phyloP scores from a whole-genome alignment of 2,797 vertebrate species.

The Melanotaenia pygmaea region DNA sequence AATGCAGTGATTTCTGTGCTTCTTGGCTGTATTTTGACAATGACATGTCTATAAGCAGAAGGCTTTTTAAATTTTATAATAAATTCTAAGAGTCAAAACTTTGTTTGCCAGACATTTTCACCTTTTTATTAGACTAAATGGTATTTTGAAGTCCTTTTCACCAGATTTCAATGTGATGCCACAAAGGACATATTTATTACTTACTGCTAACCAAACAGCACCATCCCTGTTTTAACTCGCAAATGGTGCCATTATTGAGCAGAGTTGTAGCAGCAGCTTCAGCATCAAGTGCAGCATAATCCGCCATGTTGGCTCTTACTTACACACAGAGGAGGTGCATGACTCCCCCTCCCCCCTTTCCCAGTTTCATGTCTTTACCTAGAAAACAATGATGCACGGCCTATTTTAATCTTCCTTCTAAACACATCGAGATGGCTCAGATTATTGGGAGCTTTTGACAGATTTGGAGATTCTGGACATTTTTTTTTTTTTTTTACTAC shows the following conservation, averaged over 20 bases:
- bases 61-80: constrained; percentile 18
- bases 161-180: not conserved
- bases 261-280: not conserved
- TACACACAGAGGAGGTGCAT: no score
- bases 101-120: constrained; percentile 9
- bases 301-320: not conserved
- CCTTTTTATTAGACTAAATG: constrained; percentile 36
- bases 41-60: constrained; percentile 19
- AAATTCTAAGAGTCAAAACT: constrained; percentile 10
- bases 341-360: no score
- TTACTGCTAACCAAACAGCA: not conserved
- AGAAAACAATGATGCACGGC: not conserved
- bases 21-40: constrained; percentile 25
- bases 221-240: not conserved
- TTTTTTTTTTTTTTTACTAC: not conserved
- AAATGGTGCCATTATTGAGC: not conserved
- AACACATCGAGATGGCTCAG: not conserved
- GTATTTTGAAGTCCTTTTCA: constrained; percentile 18
- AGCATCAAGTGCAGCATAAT: not conserved
- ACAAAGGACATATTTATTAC: not conserved
- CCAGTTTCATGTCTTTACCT: not conserved
- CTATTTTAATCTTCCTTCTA: not conserved
- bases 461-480: not conserved
- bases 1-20: constrained; percentile 23
- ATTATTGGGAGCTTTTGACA: not conserved